Percentiles rank a stretch among this genome's conserved stretches.
Conservation (phyloP, 2,797 vertebrate species). For the Sebastes minor region DNA sequence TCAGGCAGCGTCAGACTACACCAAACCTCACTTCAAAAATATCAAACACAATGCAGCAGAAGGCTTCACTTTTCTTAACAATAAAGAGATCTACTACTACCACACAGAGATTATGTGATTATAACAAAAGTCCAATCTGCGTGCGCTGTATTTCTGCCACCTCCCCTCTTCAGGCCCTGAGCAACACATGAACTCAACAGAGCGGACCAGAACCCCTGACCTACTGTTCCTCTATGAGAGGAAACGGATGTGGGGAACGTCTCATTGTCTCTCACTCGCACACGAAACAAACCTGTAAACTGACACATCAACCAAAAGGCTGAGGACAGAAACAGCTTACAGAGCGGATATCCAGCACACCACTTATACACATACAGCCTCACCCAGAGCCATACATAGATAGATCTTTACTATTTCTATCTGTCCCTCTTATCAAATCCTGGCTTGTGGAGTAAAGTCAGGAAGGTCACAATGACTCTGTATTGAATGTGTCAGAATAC, state of each 20-base stretch:
- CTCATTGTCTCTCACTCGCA: neutral
- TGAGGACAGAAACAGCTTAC: constrained; percentile 30
- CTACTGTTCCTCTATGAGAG: constrained; percentile 56
- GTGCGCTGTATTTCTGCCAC: neutral
- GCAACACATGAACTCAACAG: constrained; percentile 42
- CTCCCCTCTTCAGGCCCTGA: constrained; percentile 13
- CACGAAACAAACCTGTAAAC: constrained; percentile 17
- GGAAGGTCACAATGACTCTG: neutral
- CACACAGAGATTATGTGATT: neutral
- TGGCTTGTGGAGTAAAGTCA: neutral
- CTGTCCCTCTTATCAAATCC: neutral
- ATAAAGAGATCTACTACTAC: neutral
- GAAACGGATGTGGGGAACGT: constrained; percentile 66
- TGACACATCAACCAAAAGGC: constrained; percentile 12
- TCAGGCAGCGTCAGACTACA: neutral
- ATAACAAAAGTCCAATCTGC: constrained; percentile 13
- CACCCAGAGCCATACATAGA: neutral
- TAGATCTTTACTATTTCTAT: constrained; percentile 23
- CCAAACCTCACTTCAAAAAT: neutral
- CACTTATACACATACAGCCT: neutral
- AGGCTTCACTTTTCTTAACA: neutral
- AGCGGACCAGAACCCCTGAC: constrained; percentile 48
- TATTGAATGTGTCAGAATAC: neutral
- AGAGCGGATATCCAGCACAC: constrained; percentile 21
- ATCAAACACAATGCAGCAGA: neutral